Base-by-base conservation (phyloP, 2,888 invertebrate species). In the Sisyra nigra region DNA sequence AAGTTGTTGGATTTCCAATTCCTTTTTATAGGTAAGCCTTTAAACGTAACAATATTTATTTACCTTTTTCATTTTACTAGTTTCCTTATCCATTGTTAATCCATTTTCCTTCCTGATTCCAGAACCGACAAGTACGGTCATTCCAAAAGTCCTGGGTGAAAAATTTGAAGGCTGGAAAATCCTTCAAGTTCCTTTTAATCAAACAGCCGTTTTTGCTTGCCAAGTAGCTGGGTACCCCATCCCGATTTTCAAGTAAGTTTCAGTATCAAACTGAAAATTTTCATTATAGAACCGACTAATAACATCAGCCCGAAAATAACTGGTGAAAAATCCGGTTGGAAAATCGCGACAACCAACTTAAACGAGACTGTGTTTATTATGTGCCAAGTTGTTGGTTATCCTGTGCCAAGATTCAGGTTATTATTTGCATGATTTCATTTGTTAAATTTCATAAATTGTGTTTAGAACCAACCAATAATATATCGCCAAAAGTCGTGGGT, bases 221-320 rank as follows among this genome's bases (percentile, higher is more conserved):
- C 74, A 76, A 58, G 71, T 76, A 50, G 74, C 76, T 55, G 77
- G 76, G 54, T 80, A 68, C 59, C 80, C 81, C 48, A 72, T 72
- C 48, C 80, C 80, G 47, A 54, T 71, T 49, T 78, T 72, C 71
- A 78, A 80, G 80, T 81, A 74, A 67, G 66, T 19, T 2, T 10
- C n/a, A 2, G n/a, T 13, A 14, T 17, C 7, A 15, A 37, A 11
- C 11, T 37, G 11, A 8, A 13, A 15, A 7, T 14, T 37, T 37
- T 37, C 4, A 11, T 36, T 38, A n/a, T 38, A 38, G 11, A 33
- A 33, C 14, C 11, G 4, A 33, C 11, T 9, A 33, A 33, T 5
- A 34, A 34, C 11, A 7, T 34, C 11, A 14, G 34, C 3, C 75
- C 76, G 1, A 63, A 69, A 55, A 66, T 64, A 53, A 65, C 40